Percentiles rank a stretch among this genome's conserved stretches.
Evolutionary conservation across 2,888 invertebrate genomes (phyloP).

Genomic region (Serrognathus titanus): DNA sequence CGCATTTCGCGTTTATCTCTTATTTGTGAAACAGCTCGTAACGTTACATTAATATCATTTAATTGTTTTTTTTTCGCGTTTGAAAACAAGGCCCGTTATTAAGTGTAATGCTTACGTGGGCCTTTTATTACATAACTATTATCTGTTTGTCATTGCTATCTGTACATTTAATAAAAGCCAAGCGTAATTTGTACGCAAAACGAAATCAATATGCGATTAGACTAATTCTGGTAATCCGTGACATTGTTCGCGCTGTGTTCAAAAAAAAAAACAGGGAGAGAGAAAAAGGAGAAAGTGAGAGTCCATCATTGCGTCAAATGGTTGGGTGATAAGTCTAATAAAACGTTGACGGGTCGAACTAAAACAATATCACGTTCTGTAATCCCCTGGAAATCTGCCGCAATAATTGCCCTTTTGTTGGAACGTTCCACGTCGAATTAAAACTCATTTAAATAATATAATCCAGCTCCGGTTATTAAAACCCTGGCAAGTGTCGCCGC

Average conservation of each 20-base stretch:
- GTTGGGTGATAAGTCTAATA: no score
- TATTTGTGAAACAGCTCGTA: slow-evolving; percentile 7
- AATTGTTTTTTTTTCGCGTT: slow-evolving; percentile 15
- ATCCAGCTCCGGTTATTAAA: slow-evolving; percentile 44
- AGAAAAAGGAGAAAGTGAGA: no score
- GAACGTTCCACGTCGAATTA: slow-evolving; percentile 41
- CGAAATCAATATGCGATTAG: no score
- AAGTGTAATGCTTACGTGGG: slow-evolving; percentile 15
- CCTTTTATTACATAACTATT: slow-evolving; percentile 13
- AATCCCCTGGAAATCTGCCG: slow-evolving; percentile 30
- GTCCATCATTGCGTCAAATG: no score
- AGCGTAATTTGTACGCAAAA: no score
- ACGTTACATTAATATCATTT: slow-evolving; percentile 15
- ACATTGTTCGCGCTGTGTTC: no score
- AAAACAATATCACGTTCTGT: slow-evolving; percentile 14
- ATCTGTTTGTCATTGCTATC: slow-evolving; percentile 19
- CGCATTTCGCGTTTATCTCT: slow-evolving; percentile 12
- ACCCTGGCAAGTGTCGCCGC: slow-evolving; percentile 42
- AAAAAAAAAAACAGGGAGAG: no score
- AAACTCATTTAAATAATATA: slow-evolving; percentile 48
- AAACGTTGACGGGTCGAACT: no score
- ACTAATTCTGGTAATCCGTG: no score
- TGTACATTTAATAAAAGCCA: slow-evolving; percentile 8
- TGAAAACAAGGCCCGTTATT: slow-evolving; percentile 12
- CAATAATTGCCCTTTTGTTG: slow-evolving; percentile 44